A percentile compares a stretch with the other conserved stretches of the same genome.
These are phyloP conservation scores for Stenolophus ochropezus DNA, from an alignment of 2,888 invertebrate genomes.

Conservation along the genomic window DNA sequence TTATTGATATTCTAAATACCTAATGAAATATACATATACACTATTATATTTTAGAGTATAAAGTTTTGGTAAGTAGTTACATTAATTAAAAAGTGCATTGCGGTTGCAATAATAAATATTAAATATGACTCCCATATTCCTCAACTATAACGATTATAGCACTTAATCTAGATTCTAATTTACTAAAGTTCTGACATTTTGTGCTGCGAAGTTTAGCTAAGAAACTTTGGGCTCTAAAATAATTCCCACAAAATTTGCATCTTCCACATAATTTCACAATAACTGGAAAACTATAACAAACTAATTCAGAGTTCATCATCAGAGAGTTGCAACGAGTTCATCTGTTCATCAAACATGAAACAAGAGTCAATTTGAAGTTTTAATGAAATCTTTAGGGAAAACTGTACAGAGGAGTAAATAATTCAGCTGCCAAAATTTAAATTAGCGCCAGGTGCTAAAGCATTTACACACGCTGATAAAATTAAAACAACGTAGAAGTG, in stretches of 20 bases:
- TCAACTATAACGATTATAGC: background rate
- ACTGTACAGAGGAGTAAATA: constrained; percentile 31
- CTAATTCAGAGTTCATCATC: constrained; percentile 6
- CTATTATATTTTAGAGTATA: too few species aligned
- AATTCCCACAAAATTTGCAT: constrained; percentile 6
- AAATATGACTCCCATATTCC: background rate
- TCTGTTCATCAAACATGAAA: constrained; percentile 17
- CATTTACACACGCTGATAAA: constrained; percentile 6
- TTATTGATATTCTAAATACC: too few species aligned
- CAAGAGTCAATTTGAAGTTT: constrained; percentile 37
- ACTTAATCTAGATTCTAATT: background rate
- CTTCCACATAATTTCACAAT: background rate
- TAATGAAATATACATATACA: too few species aligned
- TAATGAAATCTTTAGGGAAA: background rate
- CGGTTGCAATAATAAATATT: too few species aligned
- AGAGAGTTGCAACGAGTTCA: background rate
- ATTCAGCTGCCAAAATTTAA: constrained; percentile 42
- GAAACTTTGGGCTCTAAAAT: background rate
- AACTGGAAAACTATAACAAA: constrained; percentile 17
- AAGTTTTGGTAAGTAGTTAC: too few species aligned
- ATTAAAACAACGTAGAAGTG: constrained; percentile 7
- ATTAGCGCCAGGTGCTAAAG: constrained; percentile 21
- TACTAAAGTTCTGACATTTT: background rate
- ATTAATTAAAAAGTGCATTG: too few species aligned
- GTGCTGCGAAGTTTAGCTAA: background rate